Percentiles rank a stretch among this genome's conserved stretches.
These are phyloP conservation scores for Tragelaphus imberbis DNA, from an alignment of 2,113 vertebrate genomes.

Conservation along the genomic window DNA sequence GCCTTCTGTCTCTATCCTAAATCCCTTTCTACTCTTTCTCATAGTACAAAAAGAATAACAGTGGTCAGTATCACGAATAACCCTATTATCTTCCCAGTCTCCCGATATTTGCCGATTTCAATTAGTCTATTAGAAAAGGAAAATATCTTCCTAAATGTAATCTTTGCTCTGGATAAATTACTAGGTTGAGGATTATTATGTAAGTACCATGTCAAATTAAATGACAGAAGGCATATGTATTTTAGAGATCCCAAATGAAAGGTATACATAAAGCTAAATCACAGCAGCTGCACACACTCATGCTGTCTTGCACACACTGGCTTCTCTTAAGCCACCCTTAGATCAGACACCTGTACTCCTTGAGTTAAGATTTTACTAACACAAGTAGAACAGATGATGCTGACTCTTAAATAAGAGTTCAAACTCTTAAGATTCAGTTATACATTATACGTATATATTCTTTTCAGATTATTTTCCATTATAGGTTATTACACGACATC, in stretches of 20 bases:
- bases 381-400: background rate
- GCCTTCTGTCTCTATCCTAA: background rate
- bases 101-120: background rate
- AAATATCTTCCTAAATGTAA: background rate
- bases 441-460: background rate
- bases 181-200: background rate
- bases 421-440: background rate
- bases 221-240: background rate
- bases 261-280: background rate
- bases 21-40: background rate
- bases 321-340: background rate
- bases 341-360: background rate
- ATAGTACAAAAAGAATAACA: background rate
- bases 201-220: background rate
- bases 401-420: background rate
- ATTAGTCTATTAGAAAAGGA: background rate
- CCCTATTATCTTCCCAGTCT: background rate
- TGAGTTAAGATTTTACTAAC: background rate
- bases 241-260: background rate
- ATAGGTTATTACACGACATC: background rate
- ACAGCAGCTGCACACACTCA: background rate
- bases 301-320: background rate
- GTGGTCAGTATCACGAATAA: background rate
- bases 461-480: background rate
- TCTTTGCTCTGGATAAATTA: background rate